phyloP scores from a whole-genome alignment of 2,113 vertebrate genomes.

The Aythya baeri region DNA sequence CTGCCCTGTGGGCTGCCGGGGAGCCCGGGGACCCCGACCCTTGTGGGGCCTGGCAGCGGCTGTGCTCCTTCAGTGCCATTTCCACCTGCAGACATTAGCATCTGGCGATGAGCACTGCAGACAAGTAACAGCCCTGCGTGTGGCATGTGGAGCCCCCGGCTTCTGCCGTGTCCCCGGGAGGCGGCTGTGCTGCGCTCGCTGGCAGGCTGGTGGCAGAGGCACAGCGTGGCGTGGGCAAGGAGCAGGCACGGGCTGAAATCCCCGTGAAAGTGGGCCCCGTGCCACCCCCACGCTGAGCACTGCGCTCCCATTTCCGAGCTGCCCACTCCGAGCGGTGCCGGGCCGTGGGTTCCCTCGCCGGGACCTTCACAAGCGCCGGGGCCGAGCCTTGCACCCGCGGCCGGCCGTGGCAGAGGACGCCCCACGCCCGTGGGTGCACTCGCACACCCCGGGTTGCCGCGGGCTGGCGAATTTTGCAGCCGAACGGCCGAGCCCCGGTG shows the following conservation, averaged over 20 bases:
- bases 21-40: accelerated
- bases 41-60: not conserved
- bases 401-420: too few relatives aligned
- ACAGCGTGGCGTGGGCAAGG: not conserved
- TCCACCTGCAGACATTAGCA: not conserved
- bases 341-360: too few relatives aligned
- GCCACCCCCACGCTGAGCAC: accelerated
- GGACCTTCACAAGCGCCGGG: accelerated
- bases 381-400: not conserved
- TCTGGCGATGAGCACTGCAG: not conserved
- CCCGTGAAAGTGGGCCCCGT: not conserved
- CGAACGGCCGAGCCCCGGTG: not conserved
- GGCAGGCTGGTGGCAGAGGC: not conserved
- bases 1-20: accelerated
- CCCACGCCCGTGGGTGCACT: not conserved
- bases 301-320: too few relatives aligned
- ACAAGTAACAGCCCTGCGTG: accelerated
- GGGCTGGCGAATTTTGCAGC: not conserved
- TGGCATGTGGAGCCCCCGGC: not conserved
- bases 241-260: not conserved
- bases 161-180: accelerated
- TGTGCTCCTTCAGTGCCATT: accelerated
- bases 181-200: accelerated
- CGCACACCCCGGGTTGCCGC: not conserved
- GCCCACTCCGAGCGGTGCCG: not conserved